Evolutionary conservation across 2,113 vertebrate species (phyloP), one percentile per base, ranked within the genome.

Genomic region (Trichechus manatus): DNA sequence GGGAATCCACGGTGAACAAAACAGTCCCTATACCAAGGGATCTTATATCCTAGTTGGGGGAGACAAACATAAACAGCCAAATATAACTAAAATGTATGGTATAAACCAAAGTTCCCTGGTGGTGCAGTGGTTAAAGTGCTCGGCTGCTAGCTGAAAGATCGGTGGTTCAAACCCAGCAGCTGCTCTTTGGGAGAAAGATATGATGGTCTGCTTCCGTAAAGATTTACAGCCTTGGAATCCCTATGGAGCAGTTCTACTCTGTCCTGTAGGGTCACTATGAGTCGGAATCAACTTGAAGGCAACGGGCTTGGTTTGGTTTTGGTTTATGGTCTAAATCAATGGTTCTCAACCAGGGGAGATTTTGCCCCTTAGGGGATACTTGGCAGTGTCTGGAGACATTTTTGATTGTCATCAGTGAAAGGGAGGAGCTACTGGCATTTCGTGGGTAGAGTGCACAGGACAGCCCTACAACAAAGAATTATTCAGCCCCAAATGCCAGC

Each of bases 1-100:
- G 39, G 88, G 29, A 8, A 8, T 15, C 14, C 1, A 3, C 15
- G 1, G 15, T 19, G 86, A 61, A 22, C 68, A 9, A 27, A 33
- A 9, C 14, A 61, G 59, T 10, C 9, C 59, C 4, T 44, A 1
- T 10, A 0, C 53, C 11, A 47, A 4, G 79, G 47, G 36, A 7
- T 4, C 77, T 42, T 31, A 1, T 7, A 0, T 77, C n/a, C 90
- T 33, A 2, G 42, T 50, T 3, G 29, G 1, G 59, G 39, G 20
- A n/a, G 36, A 5, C 9, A 1, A 2, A 33, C 2, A 2, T 29
- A 44, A 47, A 23, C 11, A 3, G 13, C 68, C 6, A 33, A 42
- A 20, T n/a, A 3, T 5, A 0, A 17, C 20, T 8, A 22, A 68
- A 19, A 72, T 20, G 70, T 36, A 42, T 25, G 42, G 20, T 31